Percentiles rank a stretch among this genome's conserved stretches.
Conservation (phyloP, 2,797 vertebrate species). For the Cyclura pinguis region DNA sequence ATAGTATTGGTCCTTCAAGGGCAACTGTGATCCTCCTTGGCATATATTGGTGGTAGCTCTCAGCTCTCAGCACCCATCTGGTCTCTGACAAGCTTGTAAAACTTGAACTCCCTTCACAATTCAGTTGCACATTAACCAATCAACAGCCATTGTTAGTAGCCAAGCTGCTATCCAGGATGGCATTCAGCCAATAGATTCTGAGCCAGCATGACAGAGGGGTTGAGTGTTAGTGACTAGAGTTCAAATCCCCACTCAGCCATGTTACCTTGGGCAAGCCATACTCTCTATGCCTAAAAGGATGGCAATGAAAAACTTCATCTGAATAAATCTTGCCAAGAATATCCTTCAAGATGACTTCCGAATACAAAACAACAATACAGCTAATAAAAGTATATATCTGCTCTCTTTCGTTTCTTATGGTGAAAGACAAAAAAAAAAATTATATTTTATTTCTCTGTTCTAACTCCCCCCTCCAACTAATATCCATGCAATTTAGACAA, state of each 20-base stretch:
- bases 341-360: too few relatives aligned
- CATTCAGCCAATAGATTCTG: background rate
- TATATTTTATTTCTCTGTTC: background rate
- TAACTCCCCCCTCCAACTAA: background rate
- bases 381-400: background rate
- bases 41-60: background rate
- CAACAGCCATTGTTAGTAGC: background rate
- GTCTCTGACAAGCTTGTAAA: background rate
- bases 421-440: background rate
- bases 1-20: background rate
- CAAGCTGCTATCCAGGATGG: background rate
- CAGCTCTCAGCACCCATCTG: background rate
- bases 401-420: background rate
- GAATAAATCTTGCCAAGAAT: too few relatives aligned
- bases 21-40: background rate
- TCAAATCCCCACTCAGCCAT: too few relatives aligned
- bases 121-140: background rate
- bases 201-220: too few relatives aligned
- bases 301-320: too few relatives aligned
- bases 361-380: too few relatives aligned
- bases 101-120: background rate
- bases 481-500: slow-evolving; percentile 12
- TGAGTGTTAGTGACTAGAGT: too few relatives aligned
- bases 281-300: too few relatives aligned
- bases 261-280: too few relatives aligned